A percentile compares a stretch with the other conserved stretches of the same genome.
These are phyloP conservation scores for Lindbergichthys nudifrons DNA, from an alignment of 2,797 vertebrate species.

Conservation along the genomic window DNA sequence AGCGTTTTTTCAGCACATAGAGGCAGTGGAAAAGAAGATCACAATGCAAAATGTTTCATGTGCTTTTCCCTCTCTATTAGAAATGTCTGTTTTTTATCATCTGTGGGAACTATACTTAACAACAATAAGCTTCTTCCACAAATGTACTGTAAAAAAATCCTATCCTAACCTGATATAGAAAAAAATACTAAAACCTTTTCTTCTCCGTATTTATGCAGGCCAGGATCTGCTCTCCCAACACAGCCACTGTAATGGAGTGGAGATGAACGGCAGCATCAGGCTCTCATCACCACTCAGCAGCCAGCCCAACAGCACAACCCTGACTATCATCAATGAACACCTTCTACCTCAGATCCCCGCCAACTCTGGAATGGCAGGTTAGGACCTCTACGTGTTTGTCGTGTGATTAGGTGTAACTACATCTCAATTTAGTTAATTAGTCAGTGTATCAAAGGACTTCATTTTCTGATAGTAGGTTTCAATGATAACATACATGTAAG, in stretches of 20 bases:
- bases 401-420: not conserved
- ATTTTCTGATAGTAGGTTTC: too few relatives aligned
- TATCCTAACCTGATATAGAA: not conserved
- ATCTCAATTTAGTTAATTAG: not conserved
- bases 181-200: not conserved
- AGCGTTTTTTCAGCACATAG: not conserved
- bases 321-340: conserved; percentile 90
- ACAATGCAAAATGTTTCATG: not conserved
- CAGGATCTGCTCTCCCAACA: conserved; percentile 90
- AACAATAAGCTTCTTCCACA: not conserved
- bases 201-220: conserved; percentile 72
- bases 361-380: conserved; percentile 85
- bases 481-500: too few relatives aligned
- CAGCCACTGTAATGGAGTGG: conserved; percentile 76
- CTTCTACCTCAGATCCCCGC: conserved; percentile 88
- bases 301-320: conserved; percentile 81
- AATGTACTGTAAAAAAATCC: not conserved
- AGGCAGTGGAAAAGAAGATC: not conserved
- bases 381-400: conserved; percentile 24
- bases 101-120: not conserved
- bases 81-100: not conserved
- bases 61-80: not conserved
- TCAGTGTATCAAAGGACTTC: too few relatives aligned
- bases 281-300: conserved; percentile 82
- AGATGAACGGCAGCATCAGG: conserved; percentile 86